These are phyloP conservation scores for Argyresthia goedartella DNA, from an alignment of 2,888 invertebrate species.

Conservation along the genomic window DNA sequence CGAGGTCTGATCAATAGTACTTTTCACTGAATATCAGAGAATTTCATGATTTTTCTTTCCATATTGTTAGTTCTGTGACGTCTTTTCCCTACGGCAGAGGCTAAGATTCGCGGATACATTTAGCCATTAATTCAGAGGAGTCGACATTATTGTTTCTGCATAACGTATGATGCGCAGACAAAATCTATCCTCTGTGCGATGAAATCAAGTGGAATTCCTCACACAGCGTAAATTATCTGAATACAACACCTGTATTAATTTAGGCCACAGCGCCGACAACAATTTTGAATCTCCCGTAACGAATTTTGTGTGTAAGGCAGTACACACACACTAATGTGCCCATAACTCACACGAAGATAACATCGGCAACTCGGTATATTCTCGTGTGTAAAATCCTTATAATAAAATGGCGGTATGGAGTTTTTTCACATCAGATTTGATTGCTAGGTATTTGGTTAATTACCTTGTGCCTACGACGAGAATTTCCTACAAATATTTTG, in stretches of 20 bases:
- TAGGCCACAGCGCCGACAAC: background rate
- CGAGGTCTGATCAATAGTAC: too few relatives aligned
- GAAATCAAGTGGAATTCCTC: too few relatives aligned
- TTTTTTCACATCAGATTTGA: background rate
- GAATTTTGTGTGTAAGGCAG: background rate
- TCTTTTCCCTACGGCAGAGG: too few relatives aligned
- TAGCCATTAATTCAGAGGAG: too few relatives aligned
- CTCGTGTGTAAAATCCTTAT: background rate
- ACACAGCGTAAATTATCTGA: too few relatives aligned
- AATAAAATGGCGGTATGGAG: background rate
- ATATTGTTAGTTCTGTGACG: too few relatives aligned
- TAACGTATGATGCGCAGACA: too few relatives aligned
- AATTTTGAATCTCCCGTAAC: background rate
- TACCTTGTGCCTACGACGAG: background rate
- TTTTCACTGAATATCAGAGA: too few relatives aligned
- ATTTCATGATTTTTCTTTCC: too few relatives aligned
- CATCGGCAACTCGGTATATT: background rate
- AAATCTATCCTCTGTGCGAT: too few relatives aligned
- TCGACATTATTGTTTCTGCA: too few relatives aligned
- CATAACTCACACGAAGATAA: slow-evolving; percentile 1
- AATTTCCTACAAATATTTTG: background rate
- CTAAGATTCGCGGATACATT: too few relatives aligned
- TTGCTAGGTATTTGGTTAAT: background rate
- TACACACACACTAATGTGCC: background rate
- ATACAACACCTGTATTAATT: background rate